Base-by-base conservation (phyloP, 2,113 vertebrate genomes). In the Copsychus sechellarum region DNA sequence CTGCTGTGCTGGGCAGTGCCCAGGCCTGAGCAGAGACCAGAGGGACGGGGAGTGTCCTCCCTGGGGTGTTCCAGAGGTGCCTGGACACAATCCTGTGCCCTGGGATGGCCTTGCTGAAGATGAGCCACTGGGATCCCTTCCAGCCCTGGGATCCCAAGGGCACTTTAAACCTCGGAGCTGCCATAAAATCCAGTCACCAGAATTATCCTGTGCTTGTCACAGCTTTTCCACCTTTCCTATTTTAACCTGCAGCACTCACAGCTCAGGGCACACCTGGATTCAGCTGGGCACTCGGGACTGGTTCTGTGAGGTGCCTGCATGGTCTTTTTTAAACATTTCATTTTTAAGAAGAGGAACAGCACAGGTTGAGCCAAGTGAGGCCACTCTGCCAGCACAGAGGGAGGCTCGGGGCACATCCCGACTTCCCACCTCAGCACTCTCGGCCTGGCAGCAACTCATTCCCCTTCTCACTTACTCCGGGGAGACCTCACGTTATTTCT, bases 111-210 rank as follows among this genome's bases (percentile, higher is more conserved):
- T 42, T 56, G 34, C 48, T 48, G 42, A 50, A 40, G 16, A 14
- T 20, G n/a, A 4, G 15, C 21, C 25, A 6, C 25, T 2, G 50
- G 12, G 14, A 36, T 26, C 58, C 33, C 0, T 29, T 16, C 64
- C 14, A 60, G n/a, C 33, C 65, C 25, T 2, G 50, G 12, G 14
- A 36, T 26, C 58, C 33, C 0, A 0, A 33, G 23, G 66, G 61
- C 47, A 48, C 26, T 50, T n/a, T 7, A 19, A 83, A 45, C 9
- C 61, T 33, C 12, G 6, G 24, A 70, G 76, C 50, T 73, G 33
- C 23, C 9, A 2, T 2, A 24, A 66, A 83, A 84, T 11, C 64
- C 33, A 4, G 3, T 8, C 29, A 18, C 28, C 8, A 2, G 17
- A 33, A 24, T 34, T 3, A 40, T 5, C 71, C 38, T 9, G 33